A percentile compares a stretch with the other conserved stretches of the same genome.
phyloP scores from a whole-genome alignment of 2,888 invertebrate species.

The Eubasilissa splendida region DNA sequence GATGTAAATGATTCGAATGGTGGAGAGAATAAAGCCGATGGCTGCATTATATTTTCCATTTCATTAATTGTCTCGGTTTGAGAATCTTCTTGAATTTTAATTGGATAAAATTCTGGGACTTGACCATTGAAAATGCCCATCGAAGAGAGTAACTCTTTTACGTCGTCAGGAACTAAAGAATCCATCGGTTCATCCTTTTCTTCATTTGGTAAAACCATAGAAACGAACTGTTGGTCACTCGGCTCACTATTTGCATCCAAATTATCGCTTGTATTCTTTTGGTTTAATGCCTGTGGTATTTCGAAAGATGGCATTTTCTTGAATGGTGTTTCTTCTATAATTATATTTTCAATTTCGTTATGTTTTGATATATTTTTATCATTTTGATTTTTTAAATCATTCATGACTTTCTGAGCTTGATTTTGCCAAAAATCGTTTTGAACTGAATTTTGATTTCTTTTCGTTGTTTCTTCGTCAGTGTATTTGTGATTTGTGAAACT shows the following conservation, averaged over 20 bases:
- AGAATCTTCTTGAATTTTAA: constrained; percentile 30
- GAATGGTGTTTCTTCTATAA: constrained; percentile 59
- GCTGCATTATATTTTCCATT: background rate
- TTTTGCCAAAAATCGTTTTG: constrained; percentile 46
- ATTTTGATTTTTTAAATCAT: constrained; percentile 44
- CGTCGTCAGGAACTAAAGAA: constrained; percentile 60
- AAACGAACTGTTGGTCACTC: background rate
- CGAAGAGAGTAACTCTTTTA: constrained; percentile 66
- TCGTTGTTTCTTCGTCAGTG: constrained; percentile 59
- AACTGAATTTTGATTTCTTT: constrained; percentile 8
- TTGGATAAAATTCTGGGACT: background rate
- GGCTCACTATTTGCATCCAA: background rate
- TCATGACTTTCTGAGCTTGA: constrained; percentile 45
- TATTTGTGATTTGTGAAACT: constrained; percentile 62
- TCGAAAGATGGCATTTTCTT: constrained; percentile 58
- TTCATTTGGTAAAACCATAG: background rate
- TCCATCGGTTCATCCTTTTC: background rate
- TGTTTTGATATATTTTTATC: constrained; percentile 11
- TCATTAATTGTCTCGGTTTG: background rate
- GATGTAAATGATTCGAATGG: constrained; percentile 58
- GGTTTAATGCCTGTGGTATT: constrained; percentile 13
- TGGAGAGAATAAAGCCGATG: constrained; percentile 32
- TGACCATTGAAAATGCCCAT: constrained; percentile 64
- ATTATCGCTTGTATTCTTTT: constrained; percentile 1
- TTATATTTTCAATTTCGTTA: background rate